A percentile compares a stretch with the other conserved stretches of the same genome.
These are phyloP conservation scores for Nemapogon koenigi DNA, from an alignment of 2,888 invertebrate species.

Conservation along the genomic window DNA sequence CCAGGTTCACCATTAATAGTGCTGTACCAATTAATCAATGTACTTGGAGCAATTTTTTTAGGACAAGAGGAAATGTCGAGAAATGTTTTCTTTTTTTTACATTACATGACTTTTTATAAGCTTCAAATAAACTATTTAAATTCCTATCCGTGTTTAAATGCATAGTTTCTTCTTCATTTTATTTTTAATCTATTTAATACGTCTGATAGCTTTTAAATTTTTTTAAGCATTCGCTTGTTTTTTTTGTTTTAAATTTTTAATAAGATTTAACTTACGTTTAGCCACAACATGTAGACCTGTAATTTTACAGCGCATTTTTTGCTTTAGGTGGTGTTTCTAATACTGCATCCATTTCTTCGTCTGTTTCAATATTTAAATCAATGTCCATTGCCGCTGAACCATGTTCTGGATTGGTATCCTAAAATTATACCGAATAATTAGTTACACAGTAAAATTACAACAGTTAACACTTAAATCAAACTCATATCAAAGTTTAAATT, in stretches of 20 bases:
- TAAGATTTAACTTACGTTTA: neutral
- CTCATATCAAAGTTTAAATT: too few species aligned
- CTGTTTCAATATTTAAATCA: neutral
- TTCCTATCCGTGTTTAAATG: neutral
- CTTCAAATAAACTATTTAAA: too few species aligned
- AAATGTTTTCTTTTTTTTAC: too few species aligned
- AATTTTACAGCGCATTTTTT: neutral
- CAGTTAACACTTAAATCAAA: too few species aligned
- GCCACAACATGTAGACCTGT: neutral
- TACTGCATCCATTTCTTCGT: neutral
- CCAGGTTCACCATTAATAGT: slow-evolving; percentile 13
- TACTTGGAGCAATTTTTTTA: too few species aligned
- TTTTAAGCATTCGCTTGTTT: neutral
- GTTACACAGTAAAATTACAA: neutral
- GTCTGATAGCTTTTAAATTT: neutral
- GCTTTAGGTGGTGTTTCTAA: neutral
- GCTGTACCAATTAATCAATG: slow-evolving; percentile 13
- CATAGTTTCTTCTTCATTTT: neutral
- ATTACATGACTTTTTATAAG: too few species aligned
- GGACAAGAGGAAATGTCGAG: too few species aligned
- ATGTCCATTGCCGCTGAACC: neutral
- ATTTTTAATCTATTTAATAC: neutral
- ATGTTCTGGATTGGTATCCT: too few species aligned
- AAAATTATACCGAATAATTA: neutral
- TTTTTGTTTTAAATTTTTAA: neutral